Evolutionary conservation across 2,797 vertebrate species (phyloP), one percentile per base, ranked within the genome.

Genomic region (Syncerus caffer): DNA sequence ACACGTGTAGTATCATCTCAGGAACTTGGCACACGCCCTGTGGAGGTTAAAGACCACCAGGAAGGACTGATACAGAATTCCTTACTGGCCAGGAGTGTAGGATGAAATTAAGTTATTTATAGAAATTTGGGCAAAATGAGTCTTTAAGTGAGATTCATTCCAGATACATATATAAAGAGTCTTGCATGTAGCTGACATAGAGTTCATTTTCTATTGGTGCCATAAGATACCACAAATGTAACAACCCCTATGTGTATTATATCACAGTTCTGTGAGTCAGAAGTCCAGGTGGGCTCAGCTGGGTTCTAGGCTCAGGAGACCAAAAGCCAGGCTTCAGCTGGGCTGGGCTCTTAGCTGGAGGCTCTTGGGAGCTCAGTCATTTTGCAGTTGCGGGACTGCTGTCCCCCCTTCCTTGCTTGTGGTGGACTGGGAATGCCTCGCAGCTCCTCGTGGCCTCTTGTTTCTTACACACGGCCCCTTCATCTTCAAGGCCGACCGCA

Each of bases 131-230:
- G 29, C 85, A 85, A 88, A 23, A 85, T 62, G 27, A 78, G 16
- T 90, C 27, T 95, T 88, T 80, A 91, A 89, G 34, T 92, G 62
- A 82, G 38, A 83, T 45, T 90, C 76, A 79, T 67, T 93, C 62
- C 58, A 23, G 86, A 19, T 71, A 90, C 10, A 31, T 47, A 76
- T 16, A 16, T 86, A 58, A 84, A 91, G 47, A 96, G 42, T 9
- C 27, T 86, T 92, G 31, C n/a, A 34, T 90, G 45, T 57, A 90
- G 15, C 78, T 88, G 31, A n/a, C 17, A 12, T 6, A 6, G n/a
- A 80, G 17, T 92, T 85, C 8, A 21, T 67, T 86, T 89, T 83
- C 84, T 67, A 7, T 42, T 51, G 29, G 34, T 86, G 4, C 57
- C 47, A 0, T 82, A 95, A 92, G 60, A 95, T 25, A 82, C 53